Evolutionary conservation across 2,888 invertebrate genomes (phyloP).

Genomic region (Ichneumoninae sp.): DNA sequence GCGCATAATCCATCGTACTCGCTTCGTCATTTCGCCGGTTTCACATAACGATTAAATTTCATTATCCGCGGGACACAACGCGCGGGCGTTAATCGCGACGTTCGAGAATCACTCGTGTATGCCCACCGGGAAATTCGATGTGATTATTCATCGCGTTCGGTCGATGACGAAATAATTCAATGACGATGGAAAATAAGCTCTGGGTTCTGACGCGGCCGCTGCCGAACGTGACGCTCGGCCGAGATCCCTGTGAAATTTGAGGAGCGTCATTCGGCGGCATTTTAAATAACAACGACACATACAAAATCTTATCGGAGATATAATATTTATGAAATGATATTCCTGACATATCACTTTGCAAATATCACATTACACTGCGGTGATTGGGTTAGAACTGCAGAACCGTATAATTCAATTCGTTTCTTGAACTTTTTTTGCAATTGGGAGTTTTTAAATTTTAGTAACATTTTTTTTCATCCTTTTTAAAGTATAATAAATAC

Average conservation of each 20-base stretch:
- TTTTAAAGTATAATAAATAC: too few relatives aligned
- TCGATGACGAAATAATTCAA: constrained; percentile 69
- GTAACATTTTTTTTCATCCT: too few relatives aligned
- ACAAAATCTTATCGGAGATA: too few relatives aligned
- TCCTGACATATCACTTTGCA: too few relatives aligned
- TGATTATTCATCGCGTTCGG: constrained; percentile 75
- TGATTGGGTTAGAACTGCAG: too few relatives aligned
- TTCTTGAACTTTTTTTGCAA: too few relatives aligned
- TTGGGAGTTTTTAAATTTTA: too few relatives aligned
- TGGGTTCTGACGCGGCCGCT: constrained; percentile 64
- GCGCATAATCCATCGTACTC: neutral
- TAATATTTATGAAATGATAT: too few relatives aligned
- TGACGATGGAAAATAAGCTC: constrained; percentile 76
- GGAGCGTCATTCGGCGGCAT: neutral
- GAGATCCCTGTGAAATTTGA: neutral
- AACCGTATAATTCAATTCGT: too few relatives aligned
- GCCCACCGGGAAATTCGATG: constrained; percentile 72
- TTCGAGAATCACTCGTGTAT: constrained; percentile 75
- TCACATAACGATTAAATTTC: constrained; percentile 58
- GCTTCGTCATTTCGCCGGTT: constrained; percentile 16
- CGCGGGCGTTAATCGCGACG: constrained; percentile 72
- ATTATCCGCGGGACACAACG: constrained; percentile 42
- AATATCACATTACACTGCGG: too few relatives aligned
- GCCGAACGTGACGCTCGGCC: neutral
- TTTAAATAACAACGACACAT: neutral